phyloP scores from a whole-genome alignment of 2,113 vertebrate genomes.

The Tiliqua scincoides region DNA sequence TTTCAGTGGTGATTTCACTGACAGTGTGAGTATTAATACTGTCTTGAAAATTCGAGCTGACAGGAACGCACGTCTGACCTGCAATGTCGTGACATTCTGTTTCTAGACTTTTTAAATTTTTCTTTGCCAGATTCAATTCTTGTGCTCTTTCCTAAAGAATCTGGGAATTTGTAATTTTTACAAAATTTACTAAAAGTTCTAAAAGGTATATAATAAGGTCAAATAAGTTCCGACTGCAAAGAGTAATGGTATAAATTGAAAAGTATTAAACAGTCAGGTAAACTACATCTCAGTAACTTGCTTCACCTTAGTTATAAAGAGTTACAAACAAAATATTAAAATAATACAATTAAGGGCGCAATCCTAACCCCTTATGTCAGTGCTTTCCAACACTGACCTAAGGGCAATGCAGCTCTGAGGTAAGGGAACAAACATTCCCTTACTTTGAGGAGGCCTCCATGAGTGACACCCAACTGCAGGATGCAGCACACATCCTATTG shows the following conservation, averaged over 20 bases:
- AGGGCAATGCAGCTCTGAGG: too few relatives aligned
- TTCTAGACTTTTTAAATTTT: not conserved
- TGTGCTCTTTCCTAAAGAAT: not conserved
- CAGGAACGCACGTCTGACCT: conserved; percentile 14
- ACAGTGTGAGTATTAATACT: conserved; percentile 42
- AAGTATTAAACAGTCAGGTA: not conserved
- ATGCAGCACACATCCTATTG: too few relatives aligned
- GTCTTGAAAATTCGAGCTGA: conserved; percentile 47
- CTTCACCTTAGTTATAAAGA: not conserved
- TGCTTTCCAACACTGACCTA: too few relatives aligned
- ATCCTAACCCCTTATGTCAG: too few relatives aligned
- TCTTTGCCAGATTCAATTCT: not conserved
- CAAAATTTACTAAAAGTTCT: not conserved
- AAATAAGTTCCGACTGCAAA: not conserved
- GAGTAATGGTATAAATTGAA: not conserved
- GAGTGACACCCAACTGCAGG: too few relatives aligned
- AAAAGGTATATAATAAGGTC: not conserved
- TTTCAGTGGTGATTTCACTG: conserved; percentile 15
- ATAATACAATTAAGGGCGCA: too few relatives aligned
- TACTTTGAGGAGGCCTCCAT: too few relatives aligned
- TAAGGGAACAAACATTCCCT: too few relatives aligned
- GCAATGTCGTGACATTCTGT: not conserved
- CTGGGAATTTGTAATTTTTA: not conserved
- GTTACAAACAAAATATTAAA: not conserved
- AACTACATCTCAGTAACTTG: not conserved